Percentiles rank a stretch among this genome's conserved stretches.
These are phyloP conservation scores for Entosphenus tridentatus DNA, from an alignment of 2,113 vertebrate species.

Conservation along the genomic window DNA sequence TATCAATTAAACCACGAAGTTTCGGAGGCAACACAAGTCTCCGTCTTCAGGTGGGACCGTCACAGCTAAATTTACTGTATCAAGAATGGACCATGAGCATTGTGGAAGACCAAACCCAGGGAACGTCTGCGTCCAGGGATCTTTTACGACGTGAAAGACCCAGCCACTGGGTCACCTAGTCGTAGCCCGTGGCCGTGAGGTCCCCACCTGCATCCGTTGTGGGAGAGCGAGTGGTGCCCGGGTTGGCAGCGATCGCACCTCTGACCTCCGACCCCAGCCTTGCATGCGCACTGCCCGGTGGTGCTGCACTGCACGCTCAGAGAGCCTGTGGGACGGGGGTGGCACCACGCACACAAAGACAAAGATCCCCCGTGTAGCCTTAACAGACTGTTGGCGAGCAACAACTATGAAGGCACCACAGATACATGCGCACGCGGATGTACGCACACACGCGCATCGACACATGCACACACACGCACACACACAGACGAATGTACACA, in stretches of 20 bases:
- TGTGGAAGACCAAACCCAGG: no score
- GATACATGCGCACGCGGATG: no score
- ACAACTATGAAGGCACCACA: not conserved
- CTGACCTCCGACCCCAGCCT: constrained; percentile 35
- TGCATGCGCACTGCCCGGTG: constrained; percentile 40
- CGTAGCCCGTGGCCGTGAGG: not conserved
- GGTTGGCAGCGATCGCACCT: constrained; percentile 58
- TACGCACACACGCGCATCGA: not conserved
- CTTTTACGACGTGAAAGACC: no score
- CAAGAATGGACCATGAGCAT: no score
- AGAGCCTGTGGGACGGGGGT: constrained; percentile 25
- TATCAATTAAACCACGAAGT: no score
- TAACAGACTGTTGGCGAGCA: not conserved
- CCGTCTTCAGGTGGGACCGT: no score
- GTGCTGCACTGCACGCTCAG: constrained; percentile 39
- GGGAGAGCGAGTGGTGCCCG: constrained; percentile 58
- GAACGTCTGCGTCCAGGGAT: no score
- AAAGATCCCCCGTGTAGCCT: no score
- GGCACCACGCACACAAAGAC: not conserved
- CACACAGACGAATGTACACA: no score
- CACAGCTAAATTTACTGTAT: no score
- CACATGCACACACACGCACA: not conserved
- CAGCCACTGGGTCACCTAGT: no score
- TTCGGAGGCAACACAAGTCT: no score
- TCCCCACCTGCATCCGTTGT: constrained; percentile 62